These are phyloP conservation scores for Meda fulgida DNA, from an alignment of 2,797 vertebrate genomes.

Conservation along the genomic window DNA sequence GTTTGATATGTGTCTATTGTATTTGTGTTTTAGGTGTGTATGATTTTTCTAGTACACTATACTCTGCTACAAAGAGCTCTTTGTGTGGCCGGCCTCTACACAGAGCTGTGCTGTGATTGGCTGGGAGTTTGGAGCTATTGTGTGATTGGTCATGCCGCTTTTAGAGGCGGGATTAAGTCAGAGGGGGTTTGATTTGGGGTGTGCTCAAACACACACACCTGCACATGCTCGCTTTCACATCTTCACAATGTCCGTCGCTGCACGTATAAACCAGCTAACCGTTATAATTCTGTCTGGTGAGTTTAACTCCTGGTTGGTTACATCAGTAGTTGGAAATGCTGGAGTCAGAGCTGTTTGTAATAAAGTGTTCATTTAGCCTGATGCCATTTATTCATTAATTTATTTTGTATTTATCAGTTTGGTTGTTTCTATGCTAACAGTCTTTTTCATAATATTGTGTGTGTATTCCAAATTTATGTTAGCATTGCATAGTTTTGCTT, in stretches of 20 bases:
- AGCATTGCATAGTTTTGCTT: background rate
- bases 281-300: slow-evolving; percentile 54
- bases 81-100: slow-evolving; percentile 35
- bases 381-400: background rate
- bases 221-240: background rate
- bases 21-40: slow-evolving; percentile 20
- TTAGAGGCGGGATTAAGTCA: slow-evolving; percentile 23
- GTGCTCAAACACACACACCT: slow-evolving; percentile 5
- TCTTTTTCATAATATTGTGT: background rate
- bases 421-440: background rate
- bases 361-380: background rate
- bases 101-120: slow-evolving; percentile 44
- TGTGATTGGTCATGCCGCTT: slow-evolving; percentile 35
- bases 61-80: slow-evolving; percentile 52
- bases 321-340: background rate
- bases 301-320: slow-evolving; percentile 18
- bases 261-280: slow-evolving; percentile 28
- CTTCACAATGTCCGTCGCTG: slow-evolving; percentile 39
- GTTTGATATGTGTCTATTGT: background rate
- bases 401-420: background rate
- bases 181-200: slow-evolving; percentile 11
- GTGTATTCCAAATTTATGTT: background rate
- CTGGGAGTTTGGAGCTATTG: background rate
- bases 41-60: slow-evolving; percentile 17
- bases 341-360: background rate